Evolutionary conservation across 2,888 invertebrate genomes (phyloP), one percentile per base, ranked within the genome.

Genomic region (Pterobdella sp.): DNA sequence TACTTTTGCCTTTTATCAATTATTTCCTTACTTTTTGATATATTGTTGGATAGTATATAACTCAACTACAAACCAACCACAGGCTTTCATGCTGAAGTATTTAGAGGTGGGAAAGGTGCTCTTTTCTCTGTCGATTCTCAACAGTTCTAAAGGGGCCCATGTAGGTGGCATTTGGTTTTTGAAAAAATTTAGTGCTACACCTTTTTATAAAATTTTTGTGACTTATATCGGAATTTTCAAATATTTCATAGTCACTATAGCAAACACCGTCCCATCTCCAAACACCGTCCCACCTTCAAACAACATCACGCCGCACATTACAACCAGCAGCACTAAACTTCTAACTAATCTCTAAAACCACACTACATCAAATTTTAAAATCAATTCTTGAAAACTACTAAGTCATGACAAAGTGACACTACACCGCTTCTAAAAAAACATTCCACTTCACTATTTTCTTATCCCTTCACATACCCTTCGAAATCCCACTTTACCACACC

Each of bases 41-140:
- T 1, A n/a, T 32, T 14, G 14, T 26, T 60, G 29, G 31, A 71
- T 71, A 71, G n/a, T 65, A 26, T n/a, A 36, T 65, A 7, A 32
- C 65, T 14, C 56, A 32, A 42, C 18, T 42, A 42, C 7, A 42
- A 42, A 42, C 18, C 18, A 18, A 42, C 18, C 65, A 0, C 79
- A 81, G 81, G 95, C 96, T 80, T 86, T 97, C 63, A 87, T 91
- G 74, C 90, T 93, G 79, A 97, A 97, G 83, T 94, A 96, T 82
- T 91, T 95, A 0, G 98, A 99, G 85, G 93, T 94, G 74, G 97
- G 98, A 26, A 98, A 98, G 86, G 86, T 87, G 67, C 78, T 87
- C 73, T 84, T 87, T 73, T 81, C 86, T 31, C 77, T 79, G 29
- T 78, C 81, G 31, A 80, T 84, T 10, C 76, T 84, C 42, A 76